These are phyloP conservation scores for Oryzias javanicus DNA, from an alignment of 2,113 vertebrate genomes.

Conservation along the genomic window DNA sequence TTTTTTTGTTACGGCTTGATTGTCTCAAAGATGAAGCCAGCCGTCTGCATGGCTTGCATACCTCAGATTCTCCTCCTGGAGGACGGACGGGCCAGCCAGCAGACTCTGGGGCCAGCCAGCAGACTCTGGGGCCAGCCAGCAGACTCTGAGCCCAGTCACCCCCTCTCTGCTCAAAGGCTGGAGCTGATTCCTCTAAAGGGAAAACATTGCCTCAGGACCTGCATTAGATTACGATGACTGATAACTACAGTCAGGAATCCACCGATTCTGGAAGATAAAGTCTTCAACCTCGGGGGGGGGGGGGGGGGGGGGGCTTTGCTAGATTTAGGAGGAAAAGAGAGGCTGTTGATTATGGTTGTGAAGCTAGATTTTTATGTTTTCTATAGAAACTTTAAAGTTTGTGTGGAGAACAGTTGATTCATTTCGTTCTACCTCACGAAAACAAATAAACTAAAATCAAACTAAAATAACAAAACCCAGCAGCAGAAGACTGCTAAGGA, in stretches of 20 bases:
- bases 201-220: conserved; percentile 45
- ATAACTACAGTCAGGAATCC: conserved; percentile 42
- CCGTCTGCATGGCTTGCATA: conserved; percentile 51
- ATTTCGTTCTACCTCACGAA: no score
- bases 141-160: conserved; percentile 57
- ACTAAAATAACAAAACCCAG: no score
- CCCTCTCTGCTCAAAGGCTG: conserved; percentile 48
- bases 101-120: conserved; percentile 52
- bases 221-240: conserved; percentile 62
- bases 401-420: no score
- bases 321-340: neutral
- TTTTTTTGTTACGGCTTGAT: conserved; percentile 15
- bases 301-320: neutral
- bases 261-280: conserved; percentile 27
- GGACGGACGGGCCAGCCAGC: conserved; percentile 29
- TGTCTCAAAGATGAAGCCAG: conserved; percentile 31
- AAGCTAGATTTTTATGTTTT: neutral
- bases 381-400: neutral
- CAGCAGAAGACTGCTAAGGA: no score
- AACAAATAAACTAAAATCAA: no score
- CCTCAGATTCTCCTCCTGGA: no score
- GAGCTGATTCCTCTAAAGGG: conserved; percentile 55
- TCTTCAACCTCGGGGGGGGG: conserved; percentile 5
- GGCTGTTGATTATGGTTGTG: neutral
- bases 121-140: conserved; percentile 37